These are phyloP conservation scores for Struthidea cinerea DNA, from an alignment of 2,113 vertebrate species.

Conservation along the genomic window DNA sequence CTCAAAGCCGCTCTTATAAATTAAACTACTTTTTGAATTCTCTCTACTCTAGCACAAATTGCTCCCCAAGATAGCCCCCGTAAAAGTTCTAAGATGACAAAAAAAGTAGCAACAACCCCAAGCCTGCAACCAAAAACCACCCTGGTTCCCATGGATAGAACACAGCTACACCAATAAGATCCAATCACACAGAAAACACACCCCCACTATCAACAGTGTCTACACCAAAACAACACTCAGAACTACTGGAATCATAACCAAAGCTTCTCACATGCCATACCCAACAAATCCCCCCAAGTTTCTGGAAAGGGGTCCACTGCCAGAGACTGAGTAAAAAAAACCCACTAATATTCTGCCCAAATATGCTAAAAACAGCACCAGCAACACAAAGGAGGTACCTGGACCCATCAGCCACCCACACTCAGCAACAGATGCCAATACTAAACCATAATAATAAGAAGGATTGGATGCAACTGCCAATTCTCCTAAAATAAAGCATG, in stretches of 20 bases:
- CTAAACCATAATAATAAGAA: not conserved
- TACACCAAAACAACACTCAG: not conserved
- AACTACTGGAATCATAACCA: not conserved
- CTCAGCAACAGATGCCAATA: not conserved
- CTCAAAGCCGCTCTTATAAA: not conserved
- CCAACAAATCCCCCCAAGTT: rapidly evolving
- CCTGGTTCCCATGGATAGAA: not conserved
- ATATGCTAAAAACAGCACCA: not conserved
- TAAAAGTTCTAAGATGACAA: not conserved
- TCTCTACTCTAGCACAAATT: not conserved
- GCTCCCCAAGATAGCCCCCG: not conserved
- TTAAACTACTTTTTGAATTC: not conserved
- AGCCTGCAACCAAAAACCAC: not conserved
- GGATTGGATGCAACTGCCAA: not conserved
- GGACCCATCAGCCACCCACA: not conserved
- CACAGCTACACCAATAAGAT: not conserved
- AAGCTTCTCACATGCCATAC: rapidly evolving
- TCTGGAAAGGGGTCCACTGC: not conserved
- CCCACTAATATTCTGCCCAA: not conserved
- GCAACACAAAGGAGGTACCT: not conserved
- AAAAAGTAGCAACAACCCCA: not conserved
- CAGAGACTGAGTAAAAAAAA: not conserved
- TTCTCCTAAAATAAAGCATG: not conserved
- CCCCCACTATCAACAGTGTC: no score
- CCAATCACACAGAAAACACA: not conserved